Conservation (phyloP, 1,140 invertebrate genomes). For the Lordiphosa collinella region DNA sequence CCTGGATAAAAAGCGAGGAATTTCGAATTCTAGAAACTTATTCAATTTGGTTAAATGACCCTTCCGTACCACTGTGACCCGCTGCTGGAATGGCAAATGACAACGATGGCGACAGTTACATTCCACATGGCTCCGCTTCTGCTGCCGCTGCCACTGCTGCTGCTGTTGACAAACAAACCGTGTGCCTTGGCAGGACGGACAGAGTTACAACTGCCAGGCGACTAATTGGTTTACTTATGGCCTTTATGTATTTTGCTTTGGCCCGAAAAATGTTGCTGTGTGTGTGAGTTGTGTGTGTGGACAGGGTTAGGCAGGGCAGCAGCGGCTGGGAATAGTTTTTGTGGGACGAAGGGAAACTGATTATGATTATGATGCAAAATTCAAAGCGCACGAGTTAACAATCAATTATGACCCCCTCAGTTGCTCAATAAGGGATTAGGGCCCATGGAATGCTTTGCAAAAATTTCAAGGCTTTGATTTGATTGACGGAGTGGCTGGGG, state of each 20-base stretch:
- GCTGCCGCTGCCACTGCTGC: not conserved
- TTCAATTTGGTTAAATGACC: too few relatives aligned
- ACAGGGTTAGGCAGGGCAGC: too few relatives aligned
- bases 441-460: too few relatives aligned
- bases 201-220: conserved; percentile 25
- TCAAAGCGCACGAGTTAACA: too few relatives aligned
- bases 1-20: too few relatives aligned
- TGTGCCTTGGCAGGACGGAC: conserved; percentile 14
- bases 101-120: conserved; percentile 17
- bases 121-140: not conserved
- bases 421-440: too few relatives aligned
- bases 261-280: not conserved
- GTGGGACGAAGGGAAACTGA: not conserved
- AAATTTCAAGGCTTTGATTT: too few relatives aligned
- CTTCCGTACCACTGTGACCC: too few relatives aligned
- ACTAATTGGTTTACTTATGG: conserved; percentile 64
- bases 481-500: too few relatives aligned
- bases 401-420: too few relatives aligned
- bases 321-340: conserved; percentile 10
- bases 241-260: conserved; percentile 26
- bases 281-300: not conserved
- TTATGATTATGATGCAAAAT: too few relatives aligned
- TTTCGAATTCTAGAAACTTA: too few relatives aligned
- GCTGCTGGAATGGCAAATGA: conserved; percentile 12
- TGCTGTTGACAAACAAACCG: conserved; percentile 8